phyloP scores from a whole-genome alignment of 2,888 invertebrate species.

The Drosophila percnosoma region DNA sequence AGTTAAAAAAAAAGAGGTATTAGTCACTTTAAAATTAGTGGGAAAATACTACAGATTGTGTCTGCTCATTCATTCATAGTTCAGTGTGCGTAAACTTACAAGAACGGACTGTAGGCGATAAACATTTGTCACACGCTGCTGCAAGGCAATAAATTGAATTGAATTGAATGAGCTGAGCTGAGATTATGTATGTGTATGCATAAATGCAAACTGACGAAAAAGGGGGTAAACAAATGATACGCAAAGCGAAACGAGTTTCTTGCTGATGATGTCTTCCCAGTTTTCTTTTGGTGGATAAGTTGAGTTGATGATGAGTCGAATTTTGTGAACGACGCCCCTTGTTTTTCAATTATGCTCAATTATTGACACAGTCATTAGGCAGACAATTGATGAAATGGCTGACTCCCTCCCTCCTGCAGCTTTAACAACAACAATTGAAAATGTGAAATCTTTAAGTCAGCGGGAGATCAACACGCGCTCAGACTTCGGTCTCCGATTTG shows the following conservation, averaged over 20 bases:
- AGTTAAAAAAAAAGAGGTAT: constrained; percentile 53
- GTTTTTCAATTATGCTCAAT: constrained; percentile 78
- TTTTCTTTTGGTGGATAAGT: constrained; percentile 17
- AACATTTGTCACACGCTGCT: constrained; percentile 45
- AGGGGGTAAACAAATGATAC: constrained; percentile 70
- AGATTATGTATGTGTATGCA: constrained; percentile 13
- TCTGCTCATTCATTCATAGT: constrained; percentile 6
- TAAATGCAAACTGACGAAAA: constrained; percentile 40
- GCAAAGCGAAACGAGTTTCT: constrained; percentile 37
- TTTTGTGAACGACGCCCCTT: constrained; percentile 60
- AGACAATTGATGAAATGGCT: constrained; percentile 64
- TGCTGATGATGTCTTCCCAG: constrained; percentile 16
- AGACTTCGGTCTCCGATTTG: constrained; percentile 27
- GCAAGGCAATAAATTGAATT: constrained; percentile 45
- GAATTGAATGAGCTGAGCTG: constrained; percentile 16
- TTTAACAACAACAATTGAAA: constrained; percentile 45
- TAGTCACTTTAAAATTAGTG: constrained; percentile 63
- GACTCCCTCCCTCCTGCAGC: constrained; percentile 32
- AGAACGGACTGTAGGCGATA: constrained; percentile 28
- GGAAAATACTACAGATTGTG: constrained; percentile 34
- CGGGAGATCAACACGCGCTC: constrained; percentile 71
- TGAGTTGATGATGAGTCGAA: constrained; percentile 40
- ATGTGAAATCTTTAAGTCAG: constrained; percentile 74
- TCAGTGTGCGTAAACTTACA: constrained; percentile 23
- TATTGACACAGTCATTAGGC: constrained; percentile 77